These are phyloP conservation scores for Antedon mediterranea DNA, from an alignment of 53 echinoderm and acorn worm genomes.

Conservation along the genomic window DNA sequence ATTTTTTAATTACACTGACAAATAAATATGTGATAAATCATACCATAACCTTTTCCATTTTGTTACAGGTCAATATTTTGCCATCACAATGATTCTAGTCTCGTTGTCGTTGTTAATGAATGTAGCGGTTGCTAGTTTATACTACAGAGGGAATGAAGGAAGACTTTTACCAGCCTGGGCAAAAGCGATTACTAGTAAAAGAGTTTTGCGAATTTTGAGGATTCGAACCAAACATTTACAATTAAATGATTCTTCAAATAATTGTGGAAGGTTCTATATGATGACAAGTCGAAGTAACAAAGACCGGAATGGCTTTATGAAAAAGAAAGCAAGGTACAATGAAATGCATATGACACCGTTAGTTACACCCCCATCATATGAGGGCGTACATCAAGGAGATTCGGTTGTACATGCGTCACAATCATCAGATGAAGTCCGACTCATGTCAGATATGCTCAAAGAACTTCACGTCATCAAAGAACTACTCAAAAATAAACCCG, in stretches of 20 bases:
- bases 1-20: neutral
- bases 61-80: slow-evolving; percentile 71
- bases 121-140: slow-evolving; percentile 72
- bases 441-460: neutral
- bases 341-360: neutral
- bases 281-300: neutral
- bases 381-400: neutral
- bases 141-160: slow-evolving; percentile 41
- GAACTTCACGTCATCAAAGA: neutral
- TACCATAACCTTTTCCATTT: neutral
- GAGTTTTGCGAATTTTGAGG: neutral
- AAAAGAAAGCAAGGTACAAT: neutral
- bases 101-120: slow-evolving; percentile 81
- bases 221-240: neutral
- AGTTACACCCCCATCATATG: neutral
- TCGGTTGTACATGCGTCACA: neutral
- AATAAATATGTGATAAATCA: neutral
- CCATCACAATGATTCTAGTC: slow-evolving; percentile 76
- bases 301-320: neutral
- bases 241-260: neutral
- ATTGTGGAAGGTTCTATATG: neutral
- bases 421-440: neutral
- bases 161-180: slow-evolving; percentile 65
- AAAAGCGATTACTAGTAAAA: neutral
- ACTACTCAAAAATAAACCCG: neutral